Base-by-base conservation (phyloP, 2,113 vertebrate species). In the Tenrec ecaudatus region DNA sequence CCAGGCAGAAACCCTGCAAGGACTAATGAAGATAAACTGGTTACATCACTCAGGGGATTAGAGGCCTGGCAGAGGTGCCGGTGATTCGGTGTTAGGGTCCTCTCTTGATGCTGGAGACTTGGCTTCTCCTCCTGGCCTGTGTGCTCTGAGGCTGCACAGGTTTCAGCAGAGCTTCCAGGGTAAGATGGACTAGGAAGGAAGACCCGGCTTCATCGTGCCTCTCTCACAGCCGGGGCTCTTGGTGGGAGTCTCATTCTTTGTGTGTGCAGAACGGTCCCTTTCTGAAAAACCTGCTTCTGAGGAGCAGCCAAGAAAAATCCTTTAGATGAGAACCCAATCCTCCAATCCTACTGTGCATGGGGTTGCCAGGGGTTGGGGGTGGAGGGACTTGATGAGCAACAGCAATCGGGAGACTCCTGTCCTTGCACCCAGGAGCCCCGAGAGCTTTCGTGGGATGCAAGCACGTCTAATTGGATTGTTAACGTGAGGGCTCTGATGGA, bases 21-120 rank as follows among this genome's bases (percentile, higher is more conserved):
- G 20, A 64, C 2, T 0, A 0, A 23, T 0, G 3, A 16, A 25
- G n/a, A 31, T 33, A 25, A 17, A 17, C 15, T 4, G 15, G 12
- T 8, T 2, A 40, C 0, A 27, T 12, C 11, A 8, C 0, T 4
- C 23, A 3, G 14, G 25, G 31, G 22, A 64, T 69, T 25, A 40
- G 33, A 71, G 83, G 62, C 27, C 36, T 86, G 82, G 64, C 12
- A 31, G 29, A 69, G 29, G 66, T 16, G 10, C 66, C 29, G 66
- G 29, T 31, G 9, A 29, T 14, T 69, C 31, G 11, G 66, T 69
- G 29, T 29, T 69, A n/a, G 66, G 31, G 27, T 69, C 0, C 29
- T 69, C 14, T 9, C 29, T 69, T 2, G 25, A 69, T 69, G 66
- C 66, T 31, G 60, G 60, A 62, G 60, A 62, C 66, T 31, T 16